Base-by-base conservation (phyloP, 1,140 invertebrate species). In the Atta texana region DNA sequence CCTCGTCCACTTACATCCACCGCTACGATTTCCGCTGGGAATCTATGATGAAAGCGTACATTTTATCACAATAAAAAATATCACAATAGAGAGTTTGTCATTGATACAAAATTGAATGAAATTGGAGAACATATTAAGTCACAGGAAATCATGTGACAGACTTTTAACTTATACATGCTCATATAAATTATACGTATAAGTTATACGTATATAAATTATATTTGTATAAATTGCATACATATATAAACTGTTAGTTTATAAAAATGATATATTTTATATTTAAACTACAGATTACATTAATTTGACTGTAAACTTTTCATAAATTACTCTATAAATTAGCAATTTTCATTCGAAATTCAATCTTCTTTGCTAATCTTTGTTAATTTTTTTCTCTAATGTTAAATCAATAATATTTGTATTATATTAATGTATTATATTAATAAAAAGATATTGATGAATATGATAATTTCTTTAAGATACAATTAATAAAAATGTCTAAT, bases 1-100 rank as follows among this genome's bases (percentile, higher is more conserved):
- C 97, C 97, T 92, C 96, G 96, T 21, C 98, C 98, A 82, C 97
- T 98, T 31, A 98, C 97, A 94, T 99, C 98, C 78, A 99, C 98
- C 63, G 97, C 96, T 16, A 99, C 97, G 85, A 98, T 95, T 96
- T 98, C 97, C 51, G 98, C 97, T 28, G 97, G 97, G 95, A 98
- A 99, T 95, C 98, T 98, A 94, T 92, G 10, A 64, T 51, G 69
- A 53, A 39, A 71, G 51, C 18, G 14, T 49, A 59, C 59, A 12
- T 34, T 84, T 61, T 39, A 57, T 81, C 31, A 71, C 78, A 81
- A 81, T 81, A 61, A 0, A 24, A 24, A 24, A 2, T 39, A 72
- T 81, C 21, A 72, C 78, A 81, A 81, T 81, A 61, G 39, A 1
- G 28, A 34, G 69, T 14, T 61, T 74, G 44, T 34, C 69, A 61